Conservation (phyloP, 2,888 invertebrate genomes). For the Ganaspis brasiliensis region DNA sequence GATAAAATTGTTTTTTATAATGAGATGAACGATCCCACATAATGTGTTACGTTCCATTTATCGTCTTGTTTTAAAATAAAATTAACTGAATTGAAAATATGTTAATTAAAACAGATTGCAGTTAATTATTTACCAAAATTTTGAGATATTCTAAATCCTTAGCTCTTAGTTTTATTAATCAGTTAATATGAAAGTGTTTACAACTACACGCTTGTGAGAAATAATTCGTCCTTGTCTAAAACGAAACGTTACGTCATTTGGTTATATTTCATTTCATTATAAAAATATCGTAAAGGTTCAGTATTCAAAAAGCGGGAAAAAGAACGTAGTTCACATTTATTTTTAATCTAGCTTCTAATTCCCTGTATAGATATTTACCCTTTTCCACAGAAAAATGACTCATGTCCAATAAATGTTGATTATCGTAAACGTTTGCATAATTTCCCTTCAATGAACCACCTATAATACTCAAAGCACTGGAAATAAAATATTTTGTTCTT, state of each 20-base stretch:
- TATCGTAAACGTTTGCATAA: constrained; percentile 6
- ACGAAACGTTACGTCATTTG: constrained; percentile 24
- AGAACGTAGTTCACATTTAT: not conserved
- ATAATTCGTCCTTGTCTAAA: constrained; percentile 4
- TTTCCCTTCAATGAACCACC: not conserved
- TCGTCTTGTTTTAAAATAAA: too few relatives aligned
- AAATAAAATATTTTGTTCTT: constrained; percentile 25
- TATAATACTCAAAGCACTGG: not conserved
- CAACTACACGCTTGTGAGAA: not conserved
- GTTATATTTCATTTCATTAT: not conserved
- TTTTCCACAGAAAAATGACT: constrained; percentile 6
- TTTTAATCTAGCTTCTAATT: not conserved
- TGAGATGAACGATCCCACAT: too few relatives aligned
- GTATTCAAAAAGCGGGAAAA: not conserved
- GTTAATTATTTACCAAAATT: too few relatives aligned
- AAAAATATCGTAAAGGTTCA: not conserved
- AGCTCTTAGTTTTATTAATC: too few relatives aligned
- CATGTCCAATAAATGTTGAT: constrained; percentile 11
- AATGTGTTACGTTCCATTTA: too few relatives aligned
- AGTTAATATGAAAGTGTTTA: constrained; percentile 15
- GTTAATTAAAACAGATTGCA: too few relatives aligned
- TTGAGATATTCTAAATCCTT: too few relatives aligned
- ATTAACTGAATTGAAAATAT: too few relatives aligned
- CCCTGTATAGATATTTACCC: not conserved
- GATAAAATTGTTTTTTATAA: too few relatives aligned